Base-by-base conservation (phyloP, 2,888 invertebrate genomes). In the Matsumyia berberina region DNA sequence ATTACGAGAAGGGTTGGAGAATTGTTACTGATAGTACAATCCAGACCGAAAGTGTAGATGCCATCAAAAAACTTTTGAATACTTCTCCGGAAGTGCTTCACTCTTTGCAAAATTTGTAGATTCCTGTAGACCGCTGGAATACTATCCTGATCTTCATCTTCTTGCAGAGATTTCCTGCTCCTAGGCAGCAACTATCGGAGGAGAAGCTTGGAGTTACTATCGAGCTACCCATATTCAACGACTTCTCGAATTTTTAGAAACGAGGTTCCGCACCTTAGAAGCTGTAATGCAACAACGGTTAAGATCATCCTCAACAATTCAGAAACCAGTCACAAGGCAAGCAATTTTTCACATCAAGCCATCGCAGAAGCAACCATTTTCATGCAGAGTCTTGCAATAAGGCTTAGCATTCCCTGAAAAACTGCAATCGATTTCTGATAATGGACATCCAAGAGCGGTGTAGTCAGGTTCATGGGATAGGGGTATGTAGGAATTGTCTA, bases 171-270 rank as follows among this genome's bases (percentile, higher is more conserved):
- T 29, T 58, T 24, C 42, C 39, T 0, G 5, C 42, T 4, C 0
- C 39, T 2, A 57, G 37, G 1, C 39, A 44, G 31, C 57, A 37
- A 4, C 6, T 57, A 11, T 57, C 19, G 37, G 57, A 37, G 19
- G 57, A 57, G 35, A 49, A 9, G 19, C 17, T 55, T 11, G 55
- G 17, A 6, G 5, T 29, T 5, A 35, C 1, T 5, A 55, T 15
- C 5, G 17, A 37, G 9, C 17, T 33, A 7, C 33, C 31, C 2
- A 53, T 12, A 6, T 6, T 44, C 7, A 19, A 12, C 0, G 44
- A 44, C 8, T 44, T 62, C 12, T 19, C 39, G 31, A 44, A 44
- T 44, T 62, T 6, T 9, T 60, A 11, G 58, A 60, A 60, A 35
- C 60, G 0, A 39, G 60, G 12, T 39, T 60, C 12, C 44, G 9